Conservation (phyloP, 2,888 invertebrate species). For the Ophion obscuratus region DNA sequence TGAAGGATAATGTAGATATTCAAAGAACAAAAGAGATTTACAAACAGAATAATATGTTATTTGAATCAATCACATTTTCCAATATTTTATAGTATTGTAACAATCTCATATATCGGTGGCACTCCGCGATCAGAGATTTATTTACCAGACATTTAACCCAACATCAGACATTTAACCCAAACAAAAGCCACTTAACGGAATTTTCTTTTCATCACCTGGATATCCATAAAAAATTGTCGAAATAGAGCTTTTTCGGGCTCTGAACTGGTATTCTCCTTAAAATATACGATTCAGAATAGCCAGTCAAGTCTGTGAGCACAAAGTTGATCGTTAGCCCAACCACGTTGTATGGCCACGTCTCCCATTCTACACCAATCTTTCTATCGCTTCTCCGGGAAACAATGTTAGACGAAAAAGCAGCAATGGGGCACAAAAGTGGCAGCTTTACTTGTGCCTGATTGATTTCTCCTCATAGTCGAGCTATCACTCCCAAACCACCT, state of each 20-base stretch:
- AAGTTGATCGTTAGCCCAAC: not conserved
- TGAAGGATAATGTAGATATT: too few species aligned
- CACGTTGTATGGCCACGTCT: not conserved
- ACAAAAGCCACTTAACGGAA: too few species aligned
- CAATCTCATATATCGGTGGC: too few species aligned
- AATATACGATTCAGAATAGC: not conserved
- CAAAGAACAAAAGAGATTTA: too few species aligned
- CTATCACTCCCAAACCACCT: conserved; percentile 53
- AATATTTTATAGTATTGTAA: too few species aligned
- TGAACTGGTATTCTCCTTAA: not conserved
- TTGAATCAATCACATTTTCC: too few species aligned
- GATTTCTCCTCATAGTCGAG: conserved; percentile 52
- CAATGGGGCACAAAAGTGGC: conserved; percentile 29
- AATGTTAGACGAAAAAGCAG: not conserved
- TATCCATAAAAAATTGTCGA: too few species aligned
- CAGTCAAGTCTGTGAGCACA: not conserved
- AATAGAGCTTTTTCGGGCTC: not conserved
- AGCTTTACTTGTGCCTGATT: conserved; percentile 69
- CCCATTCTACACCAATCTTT: not conserved
- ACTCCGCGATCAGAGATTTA: too few species aligned
- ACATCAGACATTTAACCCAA: too few species aligned
- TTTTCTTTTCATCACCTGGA: too few species aligned
- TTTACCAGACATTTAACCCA: too few species aligned
- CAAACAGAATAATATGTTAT: too few species aligned
- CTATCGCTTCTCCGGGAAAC: not conserved